Base-by-base conservation (phyloP, 2,888 invertebrate genomes). In the Eilema griseolum region DNA sequence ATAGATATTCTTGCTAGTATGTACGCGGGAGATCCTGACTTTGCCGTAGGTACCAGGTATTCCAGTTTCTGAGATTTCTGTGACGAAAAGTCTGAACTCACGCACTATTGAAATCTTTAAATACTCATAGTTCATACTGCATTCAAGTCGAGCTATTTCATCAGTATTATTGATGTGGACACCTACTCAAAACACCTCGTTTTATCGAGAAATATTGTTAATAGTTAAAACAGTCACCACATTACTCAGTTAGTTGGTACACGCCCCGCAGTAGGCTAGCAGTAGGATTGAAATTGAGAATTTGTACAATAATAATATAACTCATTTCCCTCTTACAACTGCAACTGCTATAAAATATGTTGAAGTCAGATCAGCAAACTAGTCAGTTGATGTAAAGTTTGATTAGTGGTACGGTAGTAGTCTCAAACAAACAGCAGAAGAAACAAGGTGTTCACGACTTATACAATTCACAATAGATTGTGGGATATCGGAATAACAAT, bases 241-340 rank as follows among this genome's bases (percentile, higher is more conserved):
- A 63, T 41, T 41, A 16, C 41, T 24, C 24, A 63, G n/a, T 16
- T 28, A 56, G 28, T 24, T 52, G 5, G 31, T 28, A 67, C 61
- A 67, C 11, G 23, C 56, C 52, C n/a, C 24, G 24, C 61, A 62
- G 52, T 68, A 37, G 62, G 67, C 26, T 56, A 61, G 56, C 56
- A 61, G 52, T 56, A 31, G 61, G 26, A 24, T 26, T 56, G 10
- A 41, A 28, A 62, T 70, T 23, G 59, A 31, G 66, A 57, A 62
- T n/a, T 26, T 37, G 59, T 33, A 62, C 37, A 26, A 7, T 37
- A 66, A 65, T 57, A 59, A 63, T 28, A 52, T 26, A 41, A 64
- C 60, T 31, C 33, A n/a, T 56, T 66, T 37, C 41, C 60, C 60
- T 60, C 33, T 62, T 68, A 68, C 31, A 62, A 61, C 26, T 68